Percentiles rank a stretch among this genome's conserved stretches.
phyloP scores from a whole-genome alignment of 2,113 vertebrate species.

The Seriola quinqueradiata region DNA sequence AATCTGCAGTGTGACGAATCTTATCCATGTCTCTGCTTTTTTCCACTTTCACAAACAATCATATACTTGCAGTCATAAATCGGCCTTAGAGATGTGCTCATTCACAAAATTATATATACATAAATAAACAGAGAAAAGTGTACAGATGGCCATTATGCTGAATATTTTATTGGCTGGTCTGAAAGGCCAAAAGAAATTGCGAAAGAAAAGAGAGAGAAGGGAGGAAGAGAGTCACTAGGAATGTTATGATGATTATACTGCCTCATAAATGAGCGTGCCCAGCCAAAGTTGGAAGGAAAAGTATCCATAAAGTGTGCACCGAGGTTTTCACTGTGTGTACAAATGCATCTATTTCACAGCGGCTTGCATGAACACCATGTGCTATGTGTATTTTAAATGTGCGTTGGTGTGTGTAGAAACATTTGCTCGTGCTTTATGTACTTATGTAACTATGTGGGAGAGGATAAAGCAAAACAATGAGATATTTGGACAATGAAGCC shows the following conservation, averaged over 20 bases:
- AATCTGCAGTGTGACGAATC: not conserved
- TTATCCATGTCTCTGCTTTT: not conserved
- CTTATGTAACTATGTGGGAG: conserved; percentile 44
- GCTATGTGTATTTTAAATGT: conserved; percentile 7
- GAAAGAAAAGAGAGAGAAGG: not conserved
- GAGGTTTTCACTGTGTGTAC: conserved; percentile 1
- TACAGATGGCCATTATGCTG: conserved; percentile 9
- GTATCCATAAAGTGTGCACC: conserved; percentile 7
- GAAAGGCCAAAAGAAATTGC: not conserved
- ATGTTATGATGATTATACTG: conserved; percentile 41
- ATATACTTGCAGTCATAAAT: not conserved
- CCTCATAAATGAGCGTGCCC: conserved; percentile 36
- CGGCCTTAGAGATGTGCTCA: no score
- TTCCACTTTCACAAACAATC: not conserved
- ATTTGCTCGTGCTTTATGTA: conserved; percentile 15
- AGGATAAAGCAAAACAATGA: conserved; percentile 53
- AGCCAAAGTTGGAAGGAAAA: conserved; percentile 33
- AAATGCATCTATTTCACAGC: not conserved
- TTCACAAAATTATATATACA: not conserved
- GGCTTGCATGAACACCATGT: not conserved
- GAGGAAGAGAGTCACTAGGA: conserved; percentile 7
- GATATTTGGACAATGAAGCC: conserved; percentile 45
- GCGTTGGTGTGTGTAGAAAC: not conserved
- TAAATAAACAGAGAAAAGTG: not conserved
- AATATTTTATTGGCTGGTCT: conserved; percentile 30